These are phyloP conservation scores for Cebidichthys violaceus DNA, from an alignment of 2,113 vertebrate genomes.

Conservation along the genomic window DNA sequence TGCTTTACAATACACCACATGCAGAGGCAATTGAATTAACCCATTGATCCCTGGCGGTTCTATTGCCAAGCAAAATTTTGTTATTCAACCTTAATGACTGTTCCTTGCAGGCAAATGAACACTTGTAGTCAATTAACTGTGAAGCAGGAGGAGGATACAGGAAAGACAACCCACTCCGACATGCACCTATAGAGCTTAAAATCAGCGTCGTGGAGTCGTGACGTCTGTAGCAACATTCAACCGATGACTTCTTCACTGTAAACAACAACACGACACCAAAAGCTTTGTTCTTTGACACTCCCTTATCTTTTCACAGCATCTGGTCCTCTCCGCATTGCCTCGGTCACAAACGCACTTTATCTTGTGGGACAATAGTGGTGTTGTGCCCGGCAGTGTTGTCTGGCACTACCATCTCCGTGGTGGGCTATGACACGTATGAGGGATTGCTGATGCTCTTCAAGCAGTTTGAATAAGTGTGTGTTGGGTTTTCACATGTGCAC, in stretches of 20 bases:
- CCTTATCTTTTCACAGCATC: constrained; percentile 82
- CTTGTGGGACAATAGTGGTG: constrained; percentile 88
- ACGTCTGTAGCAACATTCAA: constrained; percentile 41
- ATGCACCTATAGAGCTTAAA: constrained; percentile 32
- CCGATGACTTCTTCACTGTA: constrained; percentile 55
- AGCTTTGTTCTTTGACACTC: constrained; percentile 83
- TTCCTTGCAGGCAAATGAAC: constrained; percentile 79
- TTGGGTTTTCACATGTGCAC: constrained; percentile 32
- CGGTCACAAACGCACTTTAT: constrained; percentile 88
- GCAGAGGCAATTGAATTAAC: constrained; percentile 79
- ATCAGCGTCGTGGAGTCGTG: constrained; percentile 23
- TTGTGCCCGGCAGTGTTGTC: constrained; percentile 86
- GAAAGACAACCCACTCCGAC: constrained; percentile 58
- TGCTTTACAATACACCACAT: constrained; percentile 72
- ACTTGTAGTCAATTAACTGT: constrained; percentile 80
- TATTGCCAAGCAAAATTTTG: constrained; percentile 74
- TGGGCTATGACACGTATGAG: constrained; percentile 80
- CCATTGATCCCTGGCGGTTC: constrained; percentile 77
- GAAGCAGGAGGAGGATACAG: constrained; percentile 58
- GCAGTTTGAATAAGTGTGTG: constrained; percentile 38
- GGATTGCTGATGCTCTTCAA: constrained; percentile 55
- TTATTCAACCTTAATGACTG: constrained; percentile 79
- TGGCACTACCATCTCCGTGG: constrained; percentile 85
- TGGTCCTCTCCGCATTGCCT: constrained; percentile 70
- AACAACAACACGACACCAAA: constrained; percentile 88